Conservation (phyloP, 2,797 vertebrate species). For the Chaenodraco wilsoni region DNA sequence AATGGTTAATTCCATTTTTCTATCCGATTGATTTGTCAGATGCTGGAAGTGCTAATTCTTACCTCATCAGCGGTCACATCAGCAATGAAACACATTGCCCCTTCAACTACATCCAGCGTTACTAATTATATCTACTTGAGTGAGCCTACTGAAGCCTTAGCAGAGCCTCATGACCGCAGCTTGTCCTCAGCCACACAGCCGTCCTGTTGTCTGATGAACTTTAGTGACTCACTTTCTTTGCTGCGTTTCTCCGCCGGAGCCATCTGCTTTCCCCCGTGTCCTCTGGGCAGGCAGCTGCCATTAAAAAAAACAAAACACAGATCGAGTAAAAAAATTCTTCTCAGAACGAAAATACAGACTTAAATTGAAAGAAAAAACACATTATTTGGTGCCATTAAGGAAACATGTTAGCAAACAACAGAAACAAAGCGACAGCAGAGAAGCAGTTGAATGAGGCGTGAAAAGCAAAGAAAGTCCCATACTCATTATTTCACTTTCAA, state of each 20-base stretch:
- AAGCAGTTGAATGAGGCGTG: slow-evolving; percentile 34
- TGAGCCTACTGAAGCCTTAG: background rate
- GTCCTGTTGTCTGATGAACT: slow-evolving; percentile 38
- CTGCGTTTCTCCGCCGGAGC: slow-evolving; percentile 78
- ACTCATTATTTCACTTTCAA: slow-evolving; percentile 2
- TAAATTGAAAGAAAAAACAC: background rate
- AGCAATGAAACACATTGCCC: too few species aligned
- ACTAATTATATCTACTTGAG: background rate
- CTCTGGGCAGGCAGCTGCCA: slow-evolving; percentile 83
- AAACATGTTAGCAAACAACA: slow-evolving; percentile 20
- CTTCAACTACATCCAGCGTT: background rate
- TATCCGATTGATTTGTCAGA: too few species aligned
- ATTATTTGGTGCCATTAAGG: background rate
- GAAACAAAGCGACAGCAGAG: slow-evolving; percentile 39
- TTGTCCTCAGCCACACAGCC: slow-evolving; percentile 20
- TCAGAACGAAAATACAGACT: slow-evolving; percentile 6
- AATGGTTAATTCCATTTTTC: too few species aligned
- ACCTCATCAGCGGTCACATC: too few species aligned
- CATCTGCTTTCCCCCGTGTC: slow-evolving; percentile 77
- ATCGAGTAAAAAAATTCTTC: slow-evolving; percentile 13
- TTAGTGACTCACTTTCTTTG: slow-evolving; percentile 74
- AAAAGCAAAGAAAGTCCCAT: slow-evolving; percentile 14
- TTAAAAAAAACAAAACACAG: slow-evolving; percentile 67
- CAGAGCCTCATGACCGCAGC: slow-evolving; percentile 17
- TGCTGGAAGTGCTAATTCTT: too few species aligned